Evolutionary conservation across 1,140 invertebrate genomes (phyloP).

Genomic region (Drosophila teissieri): DNA sequence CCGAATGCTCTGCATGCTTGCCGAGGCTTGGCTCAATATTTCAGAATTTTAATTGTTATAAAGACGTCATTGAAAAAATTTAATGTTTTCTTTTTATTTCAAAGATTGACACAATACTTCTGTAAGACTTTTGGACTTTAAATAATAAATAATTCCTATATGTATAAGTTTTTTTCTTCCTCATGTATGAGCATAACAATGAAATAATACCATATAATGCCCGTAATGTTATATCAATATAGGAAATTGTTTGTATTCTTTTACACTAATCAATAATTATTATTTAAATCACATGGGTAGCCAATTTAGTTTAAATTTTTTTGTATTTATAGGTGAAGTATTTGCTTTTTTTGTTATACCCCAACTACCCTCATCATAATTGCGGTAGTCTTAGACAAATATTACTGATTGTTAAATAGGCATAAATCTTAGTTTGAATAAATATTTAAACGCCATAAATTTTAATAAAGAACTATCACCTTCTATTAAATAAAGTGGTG

Average conservation of each 20-base stretch:
- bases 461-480: neutral
- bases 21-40: neutral
- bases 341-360: neutral
- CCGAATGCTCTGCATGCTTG: constrained; percentile 28
- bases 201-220: too few species aligned
- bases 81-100: neutral
- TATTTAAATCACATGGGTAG: neutral
- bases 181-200: neutral
- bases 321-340: neutral
- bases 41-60: neutral
- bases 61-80: neutral
- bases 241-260: neutral
- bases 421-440: constrained; percentile 6
- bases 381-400: constrained; percentile 2
- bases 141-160: too few species aligned
- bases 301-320: too few species aligned
- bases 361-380: too few species aligned
- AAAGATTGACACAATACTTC: neutral
- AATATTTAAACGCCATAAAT: neutral
- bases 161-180: too few species aligned
- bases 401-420: constrained; percentile 12
- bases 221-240: neutral
- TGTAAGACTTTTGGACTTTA: too few species aligned
- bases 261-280: neutral
- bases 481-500: neutral